Evolutionary conservation across 1,140 invertebrate genomes (phyloP).

Genomic region (Ladona fulva): DNA sequence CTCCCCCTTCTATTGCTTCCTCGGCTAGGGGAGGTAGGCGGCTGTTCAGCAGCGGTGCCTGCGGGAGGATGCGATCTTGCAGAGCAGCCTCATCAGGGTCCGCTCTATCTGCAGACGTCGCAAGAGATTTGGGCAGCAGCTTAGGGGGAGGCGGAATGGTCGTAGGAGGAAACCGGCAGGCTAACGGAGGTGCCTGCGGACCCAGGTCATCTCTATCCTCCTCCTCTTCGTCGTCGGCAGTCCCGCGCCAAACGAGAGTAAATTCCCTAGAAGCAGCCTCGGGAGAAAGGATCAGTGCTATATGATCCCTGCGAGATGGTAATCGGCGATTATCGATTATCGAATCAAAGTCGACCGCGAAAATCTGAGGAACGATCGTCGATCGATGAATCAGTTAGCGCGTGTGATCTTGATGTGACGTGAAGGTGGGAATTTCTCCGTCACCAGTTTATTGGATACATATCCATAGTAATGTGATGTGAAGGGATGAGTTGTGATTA

Average conservation of each 20-base stretch:
- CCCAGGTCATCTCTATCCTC: not conserved
- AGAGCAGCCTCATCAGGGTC: not conserved
- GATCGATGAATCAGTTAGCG: not conserved
- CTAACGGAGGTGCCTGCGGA: not conserved
- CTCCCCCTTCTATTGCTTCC: not conserved
- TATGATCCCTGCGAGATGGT: not conserved
- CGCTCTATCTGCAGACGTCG: not conserved
- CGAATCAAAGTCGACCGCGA: not conserved
- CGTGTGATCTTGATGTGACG: not conserved
- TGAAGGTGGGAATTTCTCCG: not conserved
- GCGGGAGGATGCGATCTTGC: conserved; percentile 12
- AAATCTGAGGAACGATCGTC: not conserved
- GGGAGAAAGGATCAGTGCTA: not conserved
- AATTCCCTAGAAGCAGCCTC: not conserved
- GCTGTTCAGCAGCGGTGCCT: conserved; percentile 19
- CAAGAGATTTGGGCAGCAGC: not conserved
- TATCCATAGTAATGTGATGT: not conserved
- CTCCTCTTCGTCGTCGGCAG: not conserved
- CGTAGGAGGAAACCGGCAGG: not conserved
- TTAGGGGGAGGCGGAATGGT: not conserved
- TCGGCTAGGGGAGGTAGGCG: not conserved
- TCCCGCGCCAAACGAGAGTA: not conserved
- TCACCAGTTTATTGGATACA: not conserved
- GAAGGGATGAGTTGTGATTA: not conserved
- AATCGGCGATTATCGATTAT: not conserved